These are phyloP conservation scores for Emydura subglobosa DNA, from an alignment of 2,113 vertebrate genomes.

Conservation along the genomic window DNA sequence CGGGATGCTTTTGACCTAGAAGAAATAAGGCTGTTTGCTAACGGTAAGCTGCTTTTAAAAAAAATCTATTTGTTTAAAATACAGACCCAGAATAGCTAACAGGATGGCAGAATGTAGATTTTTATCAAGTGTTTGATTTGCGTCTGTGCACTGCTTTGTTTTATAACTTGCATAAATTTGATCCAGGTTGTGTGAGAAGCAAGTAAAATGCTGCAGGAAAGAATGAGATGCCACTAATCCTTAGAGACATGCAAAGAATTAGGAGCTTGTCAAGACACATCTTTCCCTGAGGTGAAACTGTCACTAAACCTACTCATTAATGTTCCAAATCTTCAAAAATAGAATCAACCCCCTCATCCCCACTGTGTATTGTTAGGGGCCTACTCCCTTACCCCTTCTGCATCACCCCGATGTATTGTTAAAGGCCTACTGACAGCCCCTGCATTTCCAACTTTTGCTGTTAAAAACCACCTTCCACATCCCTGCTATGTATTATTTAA, in stretches of 20 bases:
- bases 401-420: too few relatives aligned
- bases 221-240: constrained; percentile 21
- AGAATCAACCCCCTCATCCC: not conserved
- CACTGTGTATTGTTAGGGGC: not conserved
- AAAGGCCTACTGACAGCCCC: too few relatives aligned
- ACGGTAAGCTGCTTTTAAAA: not conserved
- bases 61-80: not conserved
- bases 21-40: not conserved
- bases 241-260: not conserved
- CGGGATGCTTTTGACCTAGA: not conserved
- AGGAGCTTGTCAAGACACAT: constrained; percentile 14
- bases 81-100: not conserved
- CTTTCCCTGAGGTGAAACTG: constrained; percentile 2
- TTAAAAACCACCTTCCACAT: not conserved
- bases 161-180: constrained; percentile 40
- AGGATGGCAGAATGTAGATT: not conserved
- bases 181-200: not conserved
- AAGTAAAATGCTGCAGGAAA: not conserved
- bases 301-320: constrained; percentile 19
- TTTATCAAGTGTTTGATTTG: constrained; percentile 3
- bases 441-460: not conserved
- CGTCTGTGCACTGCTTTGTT: not conserved
- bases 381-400: too few relatives aligned
- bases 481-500: not conserved
- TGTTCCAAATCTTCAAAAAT: constrained; percentile 9